Evolutionary conservation across 2,888 invertebrate genomes (phyloP).

Genomic region (Tipula vernalis): DNA sequence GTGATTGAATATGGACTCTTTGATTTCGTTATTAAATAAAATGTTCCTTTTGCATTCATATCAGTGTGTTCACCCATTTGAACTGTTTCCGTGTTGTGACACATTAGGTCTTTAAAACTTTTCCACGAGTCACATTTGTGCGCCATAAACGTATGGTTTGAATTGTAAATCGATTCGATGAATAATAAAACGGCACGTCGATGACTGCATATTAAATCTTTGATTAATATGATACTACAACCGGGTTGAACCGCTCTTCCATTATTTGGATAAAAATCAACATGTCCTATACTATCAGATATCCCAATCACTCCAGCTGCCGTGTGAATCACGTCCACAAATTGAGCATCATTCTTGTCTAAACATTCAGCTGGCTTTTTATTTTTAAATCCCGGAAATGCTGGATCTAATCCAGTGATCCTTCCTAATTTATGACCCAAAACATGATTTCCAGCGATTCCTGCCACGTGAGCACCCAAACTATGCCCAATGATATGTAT

Average conservation of each 20-base stretch:
- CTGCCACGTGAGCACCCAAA: not conserved
- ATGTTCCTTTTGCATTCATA: constrained; percentile 39
- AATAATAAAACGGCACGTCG: constrained; percentile 48
- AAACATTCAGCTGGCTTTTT: not conserved
- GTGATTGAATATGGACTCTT: constrained; percentile 42
- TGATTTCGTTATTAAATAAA: constrained; percentile 46
- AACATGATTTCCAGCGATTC: not conserved
- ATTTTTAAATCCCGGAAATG: not conserved
- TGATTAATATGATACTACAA: constrained; percentile 31
- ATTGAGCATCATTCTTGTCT: not conserved
- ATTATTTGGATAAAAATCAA: constrained; percentile 63
- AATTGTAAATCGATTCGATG: constrained; percentile 47
- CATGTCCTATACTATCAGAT: constrained; percentile 44
- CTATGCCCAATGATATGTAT: not conserved
- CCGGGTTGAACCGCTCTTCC: constrained; percentile 56
- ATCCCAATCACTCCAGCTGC: constrained; percentile 20
- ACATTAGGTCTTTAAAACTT: constrained; percentile 25
- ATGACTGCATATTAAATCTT: constrained; percentile 45
- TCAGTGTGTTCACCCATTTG: constrained; percentile 45
- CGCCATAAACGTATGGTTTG: constrained; percentile 39
- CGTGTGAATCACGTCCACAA: not conserved
- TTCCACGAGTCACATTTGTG: constrained; percentile 43
- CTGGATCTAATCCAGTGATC: not conserved
- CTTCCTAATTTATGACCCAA: not conserved
- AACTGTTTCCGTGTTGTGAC: constrained; percentile 25